Evolutionary conservation across 2,797 vertebrate species (phyloP), one percentile per base, ranked within the genome.

Genomic region (Microctenopoma steveboyesi): DNA sequence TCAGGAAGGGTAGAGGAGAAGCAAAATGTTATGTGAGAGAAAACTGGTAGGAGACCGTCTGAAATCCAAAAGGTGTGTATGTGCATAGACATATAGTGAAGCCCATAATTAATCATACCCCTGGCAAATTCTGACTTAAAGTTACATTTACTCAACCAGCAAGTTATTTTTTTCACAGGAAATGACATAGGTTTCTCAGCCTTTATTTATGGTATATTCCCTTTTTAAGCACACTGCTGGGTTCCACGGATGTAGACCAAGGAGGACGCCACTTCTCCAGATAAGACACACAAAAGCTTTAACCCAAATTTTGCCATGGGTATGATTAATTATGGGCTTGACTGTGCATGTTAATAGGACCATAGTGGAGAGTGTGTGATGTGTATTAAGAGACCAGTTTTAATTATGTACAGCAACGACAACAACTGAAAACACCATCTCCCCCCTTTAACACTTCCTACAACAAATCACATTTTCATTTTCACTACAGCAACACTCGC

Each of bases 381-480:
- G 3, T 4, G 15, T 1, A 45, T n/a, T 42, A 25, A 37, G 5
- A 66, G 22, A 48, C 3, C 1, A 18, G 4, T 64, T 27, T 35
- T 25, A 59, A 55, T 14, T 6, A 5, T 50, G 7, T 12, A 45
- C 13, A 22, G 18, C 22, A 40, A 52, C 13, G 6, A 10, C 13
- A 28, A 27, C 22, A 40, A 52, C 13, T 6, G 30, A 33, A 33
- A 33, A 33, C 30, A 33, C 30, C 30, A 33, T 33, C 30, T 33
- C 30, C 30, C 7, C 5, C 60, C 57, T 59, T 45, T 30, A 30
- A 42, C 33, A 15, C 3, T 8, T 16, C 25, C n/a, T 33, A 30
- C n/a, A 63, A n/a, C 22, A 30, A 18, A 33, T 57, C 12, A 55
- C 45, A 64, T 35, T 63, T 53, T 46, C n/a, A 48, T 75, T 56